These are phyloP conservation scores for Julus scanicus DNA, from an alignment of 2,888 invertebrate species.

Conservation along the genomic window DNA sequence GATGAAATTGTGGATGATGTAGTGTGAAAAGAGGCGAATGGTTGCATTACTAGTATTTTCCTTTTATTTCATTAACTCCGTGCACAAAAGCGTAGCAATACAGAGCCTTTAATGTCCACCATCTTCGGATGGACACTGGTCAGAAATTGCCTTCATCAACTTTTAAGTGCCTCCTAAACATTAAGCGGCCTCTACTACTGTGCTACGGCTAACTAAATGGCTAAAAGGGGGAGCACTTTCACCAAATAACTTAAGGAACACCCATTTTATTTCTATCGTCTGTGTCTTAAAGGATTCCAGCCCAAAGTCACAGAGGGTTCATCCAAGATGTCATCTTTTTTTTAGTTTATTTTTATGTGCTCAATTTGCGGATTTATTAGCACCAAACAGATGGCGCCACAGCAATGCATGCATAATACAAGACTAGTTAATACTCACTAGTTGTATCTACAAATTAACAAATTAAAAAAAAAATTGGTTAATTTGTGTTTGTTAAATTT, in stretches of 20 bases:
- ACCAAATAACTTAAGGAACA: background rate
- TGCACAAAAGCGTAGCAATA: background rate
- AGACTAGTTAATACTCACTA: too few species aligned
- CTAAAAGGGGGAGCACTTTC: background rate
- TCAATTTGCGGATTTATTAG: background rate
- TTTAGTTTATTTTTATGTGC: background rate
- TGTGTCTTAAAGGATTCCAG: background rate
- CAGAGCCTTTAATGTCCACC: background rate
- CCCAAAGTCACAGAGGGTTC: background rate
- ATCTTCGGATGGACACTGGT: conserved; percentile 37
- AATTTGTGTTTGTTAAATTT: too few species aligned
- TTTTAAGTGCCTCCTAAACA: conserved; percentile 42
- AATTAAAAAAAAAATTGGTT: too few species aligned
- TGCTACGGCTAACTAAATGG: background rate
- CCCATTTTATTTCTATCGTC: conserved; percentile 7
- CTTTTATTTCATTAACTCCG: conserved; percentile 31
- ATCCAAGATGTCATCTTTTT: background rate
- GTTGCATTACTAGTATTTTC: background rate
- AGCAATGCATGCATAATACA: background rate
- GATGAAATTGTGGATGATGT: too few species aligned
- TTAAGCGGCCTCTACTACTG: background rate
- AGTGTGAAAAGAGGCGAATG: too few species aligned
- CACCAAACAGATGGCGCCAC: background rate
- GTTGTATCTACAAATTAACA: too few species aligned
- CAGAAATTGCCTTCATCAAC: conserved; percentile 42